Conservation (phyloP, 2,113 vertebrate genomes). For the Gymnobelideus leadbeateri region DNA sequence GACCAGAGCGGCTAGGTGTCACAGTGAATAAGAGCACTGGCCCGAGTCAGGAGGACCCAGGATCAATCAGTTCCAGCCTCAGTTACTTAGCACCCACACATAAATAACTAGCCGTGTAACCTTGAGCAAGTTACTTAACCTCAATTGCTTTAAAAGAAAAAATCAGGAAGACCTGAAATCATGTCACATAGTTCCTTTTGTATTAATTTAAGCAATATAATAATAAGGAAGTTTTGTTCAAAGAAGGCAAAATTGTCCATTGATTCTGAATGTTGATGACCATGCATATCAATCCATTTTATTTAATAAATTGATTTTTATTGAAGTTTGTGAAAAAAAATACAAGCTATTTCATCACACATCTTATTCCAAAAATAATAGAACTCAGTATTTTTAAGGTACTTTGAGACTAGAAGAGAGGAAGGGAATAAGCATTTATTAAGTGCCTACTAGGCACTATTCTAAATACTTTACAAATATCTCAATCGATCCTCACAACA, state of each 20-base stretch:
- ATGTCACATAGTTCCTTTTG: not conserved
- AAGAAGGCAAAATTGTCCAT: not conserved
- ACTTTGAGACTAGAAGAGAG: not conserved
- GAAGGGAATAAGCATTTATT: not conserved
- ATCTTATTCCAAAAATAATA: not conserved
- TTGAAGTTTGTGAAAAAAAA: not conserved
- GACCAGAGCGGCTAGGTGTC: too few relatives aligned
- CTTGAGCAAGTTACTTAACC: too few relatives aligned
- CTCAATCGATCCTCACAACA: not conserved
- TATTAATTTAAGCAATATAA: not conserved
- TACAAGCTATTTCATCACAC: not conserved
- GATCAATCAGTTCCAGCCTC: too few relatives aligned
- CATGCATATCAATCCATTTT: not conserved
- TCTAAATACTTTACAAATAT: not conserved
- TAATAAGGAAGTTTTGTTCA: not conserved
- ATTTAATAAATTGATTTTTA: not conserved
- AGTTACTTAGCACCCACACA: too few relatives aligned
- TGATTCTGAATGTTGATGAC: not conserved
- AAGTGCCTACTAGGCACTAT: not conserved
- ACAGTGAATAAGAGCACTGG: too few relatives aligned
- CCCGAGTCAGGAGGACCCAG: too few relatives aligned
- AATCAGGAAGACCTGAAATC: not conserved
- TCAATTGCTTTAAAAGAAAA: too few relatives aligned
- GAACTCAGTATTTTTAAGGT: not conserved
- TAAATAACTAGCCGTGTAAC: too few relatives aligned